Evolutionary conservation across 2,113 vertebrate species (phyloP), one percentile per base, ranked within the genome.

Genomic region (Upupa epops): DNA sequence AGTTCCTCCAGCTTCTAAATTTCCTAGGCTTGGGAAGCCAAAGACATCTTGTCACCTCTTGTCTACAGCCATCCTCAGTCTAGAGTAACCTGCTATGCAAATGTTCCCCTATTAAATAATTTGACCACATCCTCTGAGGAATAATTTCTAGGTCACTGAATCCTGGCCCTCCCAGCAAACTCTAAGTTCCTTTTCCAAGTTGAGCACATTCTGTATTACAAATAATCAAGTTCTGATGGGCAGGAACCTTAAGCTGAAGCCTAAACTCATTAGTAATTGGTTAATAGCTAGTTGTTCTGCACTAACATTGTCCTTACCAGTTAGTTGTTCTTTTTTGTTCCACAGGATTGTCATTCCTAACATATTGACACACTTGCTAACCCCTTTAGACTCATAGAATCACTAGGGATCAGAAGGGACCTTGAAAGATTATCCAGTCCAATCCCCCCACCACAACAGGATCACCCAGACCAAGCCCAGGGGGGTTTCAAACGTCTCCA

Each of bases 361-460:
- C 2, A 6, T 37, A 26, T 8, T 3, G 1, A 21, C 40, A 42
- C n/a, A n/a, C n/a, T n/a, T n/a, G n/a, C n/a, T n/a, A n/a, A n/a
- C n/a, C n/a, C n/a, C n/a, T n/a, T n/a, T n/a, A n/a, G n/a, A n/a
- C n/a, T n/a, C n/a, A n/a, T n/a, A n/a, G n/a, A n/a, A n/a, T n/a
- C n/a, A n/a, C n/a, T n/a, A n/a, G n/a, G n/a, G n/a, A n/a, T n/a
- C n/a, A n/a, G n/a, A n/a, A n/a, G n/a, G n/a, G n/a, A n/a, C n/a
- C n/a, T n/a, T n/a, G n/a, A n/a, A n/a, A n/a, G n/a, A n/a, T n/a
- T n/a, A n/a, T n/a, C n/a, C n/a, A n/a, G n/a, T n/a, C n/a, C n/a
- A n/a, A n/a, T n/a, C n/a, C n/a, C n/a, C n/a, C n/a, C n/a, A n/a
- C n/a, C n/a, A n/a, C n/a, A n/a, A n/a, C n/a, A n/a, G n/a, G n/a